Conservation (phyloP, 2,888 invertebrate species). For the Platycnemis pennipes region DNA sequence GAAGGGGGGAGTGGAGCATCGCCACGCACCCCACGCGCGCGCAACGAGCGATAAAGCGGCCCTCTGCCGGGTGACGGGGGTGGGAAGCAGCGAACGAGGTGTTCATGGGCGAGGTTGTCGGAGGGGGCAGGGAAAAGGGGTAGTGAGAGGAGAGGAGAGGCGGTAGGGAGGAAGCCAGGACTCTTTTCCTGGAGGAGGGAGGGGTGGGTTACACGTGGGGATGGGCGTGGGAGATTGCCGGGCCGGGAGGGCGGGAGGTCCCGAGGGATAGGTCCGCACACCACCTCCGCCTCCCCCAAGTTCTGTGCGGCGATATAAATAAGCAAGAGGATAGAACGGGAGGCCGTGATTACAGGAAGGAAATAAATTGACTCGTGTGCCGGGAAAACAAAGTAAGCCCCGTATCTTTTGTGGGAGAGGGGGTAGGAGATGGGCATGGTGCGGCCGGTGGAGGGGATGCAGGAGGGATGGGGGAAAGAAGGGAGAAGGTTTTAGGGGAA, state of each 20-base stretch:
- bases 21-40: slow-evolving; percentile 20
- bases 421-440: neutral
- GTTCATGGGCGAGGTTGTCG: neutral
- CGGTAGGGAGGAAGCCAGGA: neutral
- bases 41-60: slow-evolving; percentile 38
- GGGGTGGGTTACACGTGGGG: neutral
- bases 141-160: neutral
- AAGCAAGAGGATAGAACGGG: slow-evolving; percentile 30
- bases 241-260: neutral
- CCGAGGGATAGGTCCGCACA: slow-evolving; percentile 2
- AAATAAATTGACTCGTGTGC: slow-evolving; percentile 67
- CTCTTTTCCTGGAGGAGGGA: neutral
- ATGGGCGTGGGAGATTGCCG: neutral
- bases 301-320: slow-evolving; percentile 19
- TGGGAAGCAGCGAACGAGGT: neutral
- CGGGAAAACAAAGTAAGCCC: slow-evolving; percentile 64
- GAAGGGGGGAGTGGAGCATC: neutral
- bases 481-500: neutral
- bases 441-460: neutral
- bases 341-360: slow-evolving; percentile 68
- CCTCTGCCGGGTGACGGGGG: neutral
- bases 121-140: neutral
- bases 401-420: neutral
- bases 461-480: neutral
- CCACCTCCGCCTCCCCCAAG: neutral